Base-by-base conservation (phyloP, 2,888 invertebrate species). In the Heliconius aoede region DNA sequence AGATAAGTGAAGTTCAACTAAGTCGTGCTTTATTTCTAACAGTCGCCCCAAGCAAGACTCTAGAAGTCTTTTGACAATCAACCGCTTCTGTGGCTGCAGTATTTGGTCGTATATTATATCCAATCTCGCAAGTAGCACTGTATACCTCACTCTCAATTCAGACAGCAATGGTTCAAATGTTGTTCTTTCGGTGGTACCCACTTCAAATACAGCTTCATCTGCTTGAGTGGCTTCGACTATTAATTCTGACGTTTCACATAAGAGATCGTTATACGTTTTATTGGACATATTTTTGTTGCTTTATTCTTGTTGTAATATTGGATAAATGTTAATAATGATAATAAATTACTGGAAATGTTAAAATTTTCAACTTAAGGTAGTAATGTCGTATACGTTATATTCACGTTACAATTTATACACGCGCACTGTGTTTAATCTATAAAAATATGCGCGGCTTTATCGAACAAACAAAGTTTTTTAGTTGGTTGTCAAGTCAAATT, bases 81-180 rank as follows among this genome's bases (percentile, higher is more conserved):
- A 88, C 46, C 98, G 95, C 88, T 99, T 99, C 88, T 99, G 99
- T 0, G 99, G 99, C 88, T 99, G 99, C 60, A 98, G 94, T 83
- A 98, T 95, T 92, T 98, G 98, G 85, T 99, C 99, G 84, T 98
- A 98, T 78, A 98, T 97, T 76, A 96, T 94, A 84, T 98, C 97
- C 51, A 99, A 88, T 83, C 95, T 96, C 81, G 97, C 96, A 30
- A 97, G 95, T 0, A 97, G 95, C 32, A 96, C 92, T 8, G 98
- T 97, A 86, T 99, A 99, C 83, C 97, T 96, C 4, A 98, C 94
- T 87, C 98, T 98, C 72, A 99, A 91, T 77, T 96, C 96, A 26
- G 96, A 95, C 0, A 97, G 91, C 9, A 95, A 88, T 0, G 95
- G 94, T 72, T 96, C 95, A 3, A 96, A 95, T 72, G 95, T 95